Evolutionary conservation across 2,113 vertebrate genomes (phyloP).

Genomic region (Mesocricetus auratus): DNA sequence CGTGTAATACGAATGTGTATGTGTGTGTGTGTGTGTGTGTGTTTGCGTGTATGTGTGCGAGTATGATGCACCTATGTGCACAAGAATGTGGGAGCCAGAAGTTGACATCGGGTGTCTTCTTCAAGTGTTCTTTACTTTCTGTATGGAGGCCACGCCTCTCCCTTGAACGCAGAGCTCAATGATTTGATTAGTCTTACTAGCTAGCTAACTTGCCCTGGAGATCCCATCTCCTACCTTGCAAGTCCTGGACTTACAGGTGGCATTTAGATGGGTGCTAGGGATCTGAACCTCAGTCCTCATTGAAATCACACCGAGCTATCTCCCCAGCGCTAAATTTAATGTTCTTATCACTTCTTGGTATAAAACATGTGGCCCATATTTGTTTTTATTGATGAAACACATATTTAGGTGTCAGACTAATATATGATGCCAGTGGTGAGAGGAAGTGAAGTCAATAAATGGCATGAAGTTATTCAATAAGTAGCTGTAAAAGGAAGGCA

Average conservation of each 20-base stretch:
- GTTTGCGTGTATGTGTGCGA: background rate
- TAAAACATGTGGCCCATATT: background rate
- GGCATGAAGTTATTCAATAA: background rate
- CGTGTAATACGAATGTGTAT: background rate
- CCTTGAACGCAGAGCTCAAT: background rate
- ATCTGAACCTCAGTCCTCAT: background rate
- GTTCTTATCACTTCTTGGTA: background rate
- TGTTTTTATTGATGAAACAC: slow-evolving; percentile 12
- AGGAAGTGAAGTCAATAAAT: background rate
- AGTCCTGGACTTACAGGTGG: too few species aligned
- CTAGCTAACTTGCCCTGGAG: background rate
- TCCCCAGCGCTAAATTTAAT: background rate
- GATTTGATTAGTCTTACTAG: background rate
- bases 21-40: background rate
- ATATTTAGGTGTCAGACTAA: background rate
- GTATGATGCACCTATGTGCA: background rate
- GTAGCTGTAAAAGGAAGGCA: background rate
- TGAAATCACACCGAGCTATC: background rate
- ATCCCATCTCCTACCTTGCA: background rate
- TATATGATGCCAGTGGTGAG: background rate
- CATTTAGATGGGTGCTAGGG: background rate
- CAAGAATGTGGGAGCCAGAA: background rate
- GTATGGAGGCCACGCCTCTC: background rate
- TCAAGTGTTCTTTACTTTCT: background rate
- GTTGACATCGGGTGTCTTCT: background rate